A percentile compares a stretch with the other conserved stretches of the same genome.
These are phyloP conservation scores for Ischnura elegans DNA, from an alignment of 2,888 invertebrate species.

Conservation along the genomic window DNA sequence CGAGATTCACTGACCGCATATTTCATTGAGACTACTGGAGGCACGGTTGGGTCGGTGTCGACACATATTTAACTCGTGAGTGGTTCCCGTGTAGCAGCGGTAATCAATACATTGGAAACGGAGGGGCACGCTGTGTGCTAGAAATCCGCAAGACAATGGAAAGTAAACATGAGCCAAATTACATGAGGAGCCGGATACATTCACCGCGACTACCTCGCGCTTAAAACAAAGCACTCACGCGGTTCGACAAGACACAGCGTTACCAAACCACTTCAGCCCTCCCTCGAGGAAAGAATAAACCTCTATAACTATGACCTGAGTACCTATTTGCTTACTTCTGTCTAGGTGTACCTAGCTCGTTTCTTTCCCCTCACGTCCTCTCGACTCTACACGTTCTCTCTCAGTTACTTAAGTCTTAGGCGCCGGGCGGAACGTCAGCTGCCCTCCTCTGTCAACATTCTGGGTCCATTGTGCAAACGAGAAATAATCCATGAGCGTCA, in stretches of 20 bases:
- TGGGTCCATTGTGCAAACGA: constrained; percentile 6
- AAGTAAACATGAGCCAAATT: not conserved
- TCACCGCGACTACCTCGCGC: not conserved
- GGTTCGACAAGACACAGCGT: not conserved
- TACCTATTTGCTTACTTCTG: not conserved
- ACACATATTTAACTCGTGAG: too few species aligned
- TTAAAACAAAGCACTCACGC: not conserved
- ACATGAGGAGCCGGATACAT: too few species aligned
- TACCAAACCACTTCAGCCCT: not conserved
- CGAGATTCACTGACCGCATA: too few species aligned
- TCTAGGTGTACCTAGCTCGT: not conserved
- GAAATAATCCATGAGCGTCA: constrained; percentile 21
- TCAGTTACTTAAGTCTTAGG: constrained; percentile 4
- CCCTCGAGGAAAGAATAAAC: not conserved
- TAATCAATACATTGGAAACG: too few species aligned
- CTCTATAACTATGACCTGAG: not conserved
- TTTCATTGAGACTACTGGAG: too few species aligned
- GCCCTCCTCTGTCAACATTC: not conserved
- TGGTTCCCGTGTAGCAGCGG: too few species aligned
- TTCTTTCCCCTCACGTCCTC: not conserved
- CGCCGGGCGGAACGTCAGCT: not conserved
- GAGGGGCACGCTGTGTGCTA: not conserved
- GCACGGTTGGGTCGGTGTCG: too few species aligned
- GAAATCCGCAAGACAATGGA: not conserved
- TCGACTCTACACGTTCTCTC: not conserved